Evolutionary conservation across 1,140 invertebrate species (phyloP), one percentile per base, ranked within the genome.

Genomic region (Lysiphlebus fabarum): DNA sequence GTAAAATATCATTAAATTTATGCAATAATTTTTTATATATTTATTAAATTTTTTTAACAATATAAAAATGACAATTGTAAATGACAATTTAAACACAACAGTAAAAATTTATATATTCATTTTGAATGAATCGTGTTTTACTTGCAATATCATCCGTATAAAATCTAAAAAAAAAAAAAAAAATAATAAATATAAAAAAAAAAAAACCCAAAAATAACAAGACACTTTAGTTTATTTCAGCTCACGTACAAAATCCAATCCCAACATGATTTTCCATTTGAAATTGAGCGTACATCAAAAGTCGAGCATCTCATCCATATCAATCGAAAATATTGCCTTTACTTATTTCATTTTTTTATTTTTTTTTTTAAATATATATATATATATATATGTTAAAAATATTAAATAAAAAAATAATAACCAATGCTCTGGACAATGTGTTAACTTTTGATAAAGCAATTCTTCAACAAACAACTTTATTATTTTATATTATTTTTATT

Each of bases 261-360:
- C 65, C 69, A 61, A 66, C 71, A 77, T 76, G 74, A 78, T 77
- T 78, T 77, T 78, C 76, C 74, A 78, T 78, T 78, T 78, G 68
- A 78, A 78, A 78, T 77, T 68, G 74, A 77, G 76, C 76, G 73
- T 72, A 74, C 74, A 77, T 77, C 72, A 76, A 76, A 74, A 70
- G 65, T 73, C 68, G 65, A 58, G 64, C 67, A 66, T 70, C 68
- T 77, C 74, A 77, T 77, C 74, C 76, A 78, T 78, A 77, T 77
- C 75, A 78, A 78, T 78, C 70, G 69, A 48, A 67, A 70, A 69
- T 63, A 49, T 61, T 63, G 65, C 60, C 51, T 34, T 12, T 17
- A 36, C 14, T 54, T 17, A n/a, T 51, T 26, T 26, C 4, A 2
- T 26, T 26, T 26, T 26, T 26, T 1, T 26, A 26, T 26, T 26